Conservation (phyloP, 1,140 invertebrate genomes). For the Tetramorium simillimum region DNA sequence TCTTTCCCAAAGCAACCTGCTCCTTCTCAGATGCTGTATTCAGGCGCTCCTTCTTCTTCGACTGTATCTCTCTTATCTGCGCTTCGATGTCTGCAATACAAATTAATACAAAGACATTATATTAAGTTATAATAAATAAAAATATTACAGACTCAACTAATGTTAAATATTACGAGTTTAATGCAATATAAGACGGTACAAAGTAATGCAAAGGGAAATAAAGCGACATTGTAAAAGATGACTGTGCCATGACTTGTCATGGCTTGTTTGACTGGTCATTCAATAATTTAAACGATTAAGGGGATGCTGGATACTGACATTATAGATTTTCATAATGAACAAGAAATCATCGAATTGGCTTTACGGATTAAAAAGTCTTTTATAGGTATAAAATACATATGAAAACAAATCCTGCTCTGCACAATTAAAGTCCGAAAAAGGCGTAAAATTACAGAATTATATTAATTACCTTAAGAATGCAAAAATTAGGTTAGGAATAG, state of each 20-base stretch:
- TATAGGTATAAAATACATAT: no score
- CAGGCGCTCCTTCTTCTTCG: constrained; percentile 92
- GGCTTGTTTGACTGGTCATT: not conserved
- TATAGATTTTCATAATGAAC: no score
- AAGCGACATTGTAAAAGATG: not conserved
- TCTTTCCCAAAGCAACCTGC: constrained; percentile 94
- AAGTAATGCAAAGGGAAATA: not conserved
- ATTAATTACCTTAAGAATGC: no score
- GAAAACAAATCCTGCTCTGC: no score
- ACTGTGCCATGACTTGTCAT: not conserved
- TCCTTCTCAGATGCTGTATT: constrained; percentile 88
- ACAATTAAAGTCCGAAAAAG: no score
- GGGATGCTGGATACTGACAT: no score
- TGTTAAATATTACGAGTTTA: not conserved
- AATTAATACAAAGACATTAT: constrained; percentile 39
- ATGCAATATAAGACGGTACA: no score
- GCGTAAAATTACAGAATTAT: no score
- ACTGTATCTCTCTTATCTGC: constrained; percentile 95
- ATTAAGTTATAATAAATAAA: not conserved
- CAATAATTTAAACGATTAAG: not conserved
- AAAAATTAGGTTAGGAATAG: no score
- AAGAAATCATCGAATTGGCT: no score
- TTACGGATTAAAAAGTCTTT: no score
- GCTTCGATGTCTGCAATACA: constrained; percentile 94
- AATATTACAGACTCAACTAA: not conserved